phyloP scores from a whole-genome alignment of 2,888 invertebrate genomes.

The Biston stratarius region DNA sequence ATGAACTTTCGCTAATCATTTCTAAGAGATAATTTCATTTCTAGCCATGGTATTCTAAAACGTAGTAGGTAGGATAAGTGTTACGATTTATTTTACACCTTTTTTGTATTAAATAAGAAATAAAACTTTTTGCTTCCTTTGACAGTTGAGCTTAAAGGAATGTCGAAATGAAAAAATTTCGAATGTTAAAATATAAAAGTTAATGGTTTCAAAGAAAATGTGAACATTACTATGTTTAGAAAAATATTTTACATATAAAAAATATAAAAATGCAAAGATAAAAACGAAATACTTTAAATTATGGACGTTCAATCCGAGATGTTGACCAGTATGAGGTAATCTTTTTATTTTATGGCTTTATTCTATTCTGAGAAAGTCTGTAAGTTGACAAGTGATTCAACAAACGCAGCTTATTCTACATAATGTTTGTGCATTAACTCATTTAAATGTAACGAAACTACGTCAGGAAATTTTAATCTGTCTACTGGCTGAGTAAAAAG shows the following conservation, averaged over 20 bases:
- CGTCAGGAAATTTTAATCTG: no score
- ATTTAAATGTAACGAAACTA: no score
- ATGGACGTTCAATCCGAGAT: neutral
- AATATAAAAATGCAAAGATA: neutral
- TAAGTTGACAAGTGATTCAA: neutral
- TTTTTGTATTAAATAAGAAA: neutral
- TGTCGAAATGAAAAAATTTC: no score
- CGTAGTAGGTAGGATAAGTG: no score
- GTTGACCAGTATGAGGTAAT: slow-evolving; percentile 5
- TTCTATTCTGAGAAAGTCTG: neutral
- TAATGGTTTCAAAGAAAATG: no score
- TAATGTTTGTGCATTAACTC: no score
- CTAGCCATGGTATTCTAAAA: no score
- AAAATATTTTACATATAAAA: neutral
- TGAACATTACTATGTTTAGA: neutral
- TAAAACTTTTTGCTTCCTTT: neutral
- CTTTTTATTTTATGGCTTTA: neutral
- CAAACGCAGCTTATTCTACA: neutral
- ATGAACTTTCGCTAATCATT: no score
- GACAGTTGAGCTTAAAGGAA: neutral
- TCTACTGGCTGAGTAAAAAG: no score
- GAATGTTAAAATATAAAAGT: neutral
- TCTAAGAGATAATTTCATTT: no score
- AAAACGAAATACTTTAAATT: neutral
- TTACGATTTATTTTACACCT: neutral